Evolutionary conservation across 1,140 invertebrate genomes (phyloP), one percentile per base, ranked within the genome.

Genomic region (Caenorhabditis remanei): DNA sequence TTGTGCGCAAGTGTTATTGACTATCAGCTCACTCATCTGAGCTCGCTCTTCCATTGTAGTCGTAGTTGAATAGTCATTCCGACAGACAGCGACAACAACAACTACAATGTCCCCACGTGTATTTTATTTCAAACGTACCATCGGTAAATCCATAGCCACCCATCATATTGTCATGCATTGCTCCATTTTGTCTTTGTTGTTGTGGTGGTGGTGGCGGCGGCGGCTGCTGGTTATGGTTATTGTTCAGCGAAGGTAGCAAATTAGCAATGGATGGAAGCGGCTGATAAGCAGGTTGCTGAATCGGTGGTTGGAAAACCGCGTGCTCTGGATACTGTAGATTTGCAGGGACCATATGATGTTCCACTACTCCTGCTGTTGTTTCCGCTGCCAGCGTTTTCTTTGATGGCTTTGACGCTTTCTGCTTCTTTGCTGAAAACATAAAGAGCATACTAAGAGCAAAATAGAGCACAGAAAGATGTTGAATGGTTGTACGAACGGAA

Each of bases 391-490:
- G 21, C n/a, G 53, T 79, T n/a, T 79, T 79, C 19, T 24, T 79
- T 11, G 71, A n/a, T 50, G 46, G 46, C n/a, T n/a, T n/a, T n/a
- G n/a, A n/a, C 7, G 71, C 71, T 14, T n/a, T 48, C 46, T 48
- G n/a, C 24, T n/a, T 79, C 40, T 53, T 53, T 21, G 71, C 71
- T 79, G 71, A 21, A 79, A 79, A 63, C 8, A 2, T 14, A 50
- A 14, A 11, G 2, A 53, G 11, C 16, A 14, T 53, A 16, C 16
- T 53, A 16, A 24, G n/a, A 46, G 43, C 16, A 8, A 71, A 46
- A 46, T 11, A 19, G 14, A 0, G 11, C 21, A 9, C 8, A 58
- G 8, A 21, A 19, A 21, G 16, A 58, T 16, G 16, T 19, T n/a
- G 21, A n/a, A n/a, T 8, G n/a, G 21, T 8, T 5, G 8, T 9